Evolutionary conservation across 2,113 vertebrate genomes (phyloP).

Genomic region (Peromyscus californicus): DNA sequence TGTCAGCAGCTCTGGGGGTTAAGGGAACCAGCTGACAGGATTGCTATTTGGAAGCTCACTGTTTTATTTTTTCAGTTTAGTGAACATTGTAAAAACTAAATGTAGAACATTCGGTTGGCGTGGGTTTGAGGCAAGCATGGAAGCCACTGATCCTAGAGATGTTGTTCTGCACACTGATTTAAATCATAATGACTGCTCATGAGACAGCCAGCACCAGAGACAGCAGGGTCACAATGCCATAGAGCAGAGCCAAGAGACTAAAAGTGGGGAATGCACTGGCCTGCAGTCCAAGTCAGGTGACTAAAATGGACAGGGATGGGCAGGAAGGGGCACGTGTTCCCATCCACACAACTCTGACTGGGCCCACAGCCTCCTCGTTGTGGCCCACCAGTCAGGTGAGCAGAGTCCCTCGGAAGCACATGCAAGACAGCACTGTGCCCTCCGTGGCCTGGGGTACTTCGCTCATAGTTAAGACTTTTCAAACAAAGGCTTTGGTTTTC

Average conservation of each 20-base stretch:
- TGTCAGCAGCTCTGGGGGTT: constrained; percentile 68
- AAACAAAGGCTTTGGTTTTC: background rate
- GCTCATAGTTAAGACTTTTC: background rate
- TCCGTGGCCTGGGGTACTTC: accelerated
- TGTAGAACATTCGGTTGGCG: background rate
- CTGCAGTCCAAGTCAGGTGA: background rate
- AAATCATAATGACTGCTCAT: background rate
- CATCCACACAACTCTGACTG: background rate
- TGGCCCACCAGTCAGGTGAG: background rate
- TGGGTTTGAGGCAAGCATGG: background rate
- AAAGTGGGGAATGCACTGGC: background rate
- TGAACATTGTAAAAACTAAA: background rate
- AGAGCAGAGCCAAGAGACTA: background rate
- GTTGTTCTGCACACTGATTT: background rate
- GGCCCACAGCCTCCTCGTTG: background rate
- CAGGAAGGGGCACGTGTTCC: background rate
- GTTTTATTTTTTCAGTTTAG: constrained; percentile 28
- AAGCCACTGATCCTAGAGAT: background rate
- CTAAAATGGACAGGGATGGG: background rate
- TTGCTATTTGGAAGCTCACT: constrained; percentile 38
- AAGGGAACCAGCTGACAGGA: background rate
- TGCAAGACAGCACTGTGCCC: accelerated
- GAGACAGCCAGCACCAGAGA: background rate
- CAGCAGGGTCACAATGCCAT: background rate
- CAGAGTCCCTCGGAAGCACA: background rate